Percentiles rank a stretch among this genome's conserved stretches.
Evolutionary conservation across 2,888 invertebrate genomes (phyloP).

Genomic region (Lapara coniferarum): DNA sequence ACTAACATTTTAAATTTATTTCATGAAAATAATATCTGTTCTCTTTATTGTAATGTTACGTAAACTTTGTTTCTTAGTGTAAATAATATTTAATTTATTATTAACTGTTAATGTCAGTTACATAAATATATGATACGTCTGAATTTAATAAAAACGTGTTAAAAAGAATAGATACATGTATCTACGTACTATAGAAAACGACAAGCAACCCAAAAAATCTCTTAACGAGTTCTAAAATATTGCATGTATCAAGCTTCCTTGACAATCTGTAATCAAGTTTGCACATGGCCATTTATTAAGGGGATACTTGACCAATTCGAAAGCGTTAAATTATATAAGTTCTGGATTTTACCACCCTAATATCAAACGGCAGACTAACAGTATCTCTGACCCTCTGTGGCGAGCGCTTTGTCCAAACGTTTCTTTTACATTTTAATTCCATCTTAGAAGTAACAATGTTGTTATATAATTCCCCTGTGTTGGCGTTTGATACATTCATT

Average conservation of each 20-base stretch:
- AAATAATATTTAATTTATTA: not conserved
- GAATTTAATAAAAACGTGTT: too few relatives aligned
- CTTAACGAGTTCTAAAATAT: too few relatives aligned
- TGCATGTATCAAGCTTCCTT: too few relatives aligned
- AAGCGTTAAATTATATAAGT: not conserved
- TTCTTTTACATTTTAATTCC: conserved; percentile 70
- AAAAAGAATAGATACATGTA: too few relatives aligned
- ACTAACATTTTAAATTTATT: not conserved
- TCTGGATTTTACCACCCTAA: not conserved
- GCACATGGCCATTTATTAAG: too few relatives aligned
- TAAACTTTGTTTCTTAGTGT: not conserved
- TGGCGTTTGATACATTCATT: not conserved
- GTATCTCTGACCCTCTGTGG: conserved; percentile 52
- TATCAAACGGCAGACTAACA: conserved; percentile 29
- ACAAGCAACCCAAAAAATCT: too few relatives aligned
- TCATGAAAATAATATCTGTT: not conserved
- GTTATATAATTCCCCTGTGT: conserved; percentile 10
- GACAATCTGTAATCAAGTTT: too few relatives aligned
- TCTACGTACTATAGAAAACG: too few relatives aligned
- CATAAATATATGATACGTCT: too few relatives aligned
- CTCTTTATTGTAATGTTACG: not conserved
- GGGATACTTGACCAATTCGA: not conserved
- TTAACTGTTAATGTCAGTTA: not conserved
- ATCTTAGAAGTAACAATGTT: conserved; percentile 50
- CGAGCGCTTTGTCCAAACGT: conserved; percentile 50